Evolutionary conservation across 2,888 invertebrate genomes (phyloP), one percentile per base, ranked within the genome.

Genomic region (Nephrotoma flavescens): DNA sequence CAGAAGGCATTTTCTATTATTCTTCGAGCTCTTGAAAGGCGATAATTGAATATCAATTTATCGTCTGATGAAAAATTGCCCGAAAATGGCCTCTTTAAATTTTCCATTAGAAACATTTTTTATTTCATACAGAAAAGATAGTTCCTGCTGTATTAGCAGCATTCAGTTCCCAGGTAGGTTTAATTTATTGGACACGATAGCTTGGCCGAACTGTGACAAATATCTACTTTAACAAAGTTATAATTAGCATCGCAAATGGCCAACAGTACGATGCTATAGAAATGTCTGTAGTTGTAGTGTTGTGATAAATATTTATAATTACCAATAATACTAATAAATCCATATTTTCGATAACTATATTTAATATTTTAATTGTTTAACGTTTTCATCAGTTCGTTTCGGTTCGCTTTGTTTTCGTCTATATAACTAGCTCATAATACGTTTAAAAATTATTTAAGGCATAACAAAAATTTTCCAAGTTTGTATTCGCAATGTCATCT

Each of bases 21-120:
- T 41, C 87, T 86, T 57, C 87, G 83, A 83, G 87, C 86, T 15
- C 87, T 84, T 86, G 87, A 88, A 47, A 87, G 86, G 4, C 87
- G 86, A 31, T 87, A 87, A 44, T 86, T 87, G 86, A 47, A 85
- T 85, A 12, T 47, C 12, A 47, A 47, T 47, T 47, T 12, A 12
- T 47, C 47, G 11, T 47, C 2, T 11, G 11, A 12, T 47, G 2
- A 47, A 31, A 47, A 47, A 12, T 12, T 11, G 12, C 47, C 47
- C 12, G 47, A 2, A 47, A 47, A 47, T 47, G 12, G 47, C 12
- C 47, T 47, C 12, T 4, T 12, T 47, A 47, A 47, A 12, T 12
- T 47, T 9, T 11, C 12, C 47, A 12, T 47, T 47, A 47, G 2
- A 11, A 12, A 12, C 12, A 47, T 12, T 0, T 12, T 9, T 2